Evolutionary conservation across 1,140 invertebrate species (phyloP), one percentile per base, ranked within the genome.

Genomic region (Drosophila ambigua): DNA sequence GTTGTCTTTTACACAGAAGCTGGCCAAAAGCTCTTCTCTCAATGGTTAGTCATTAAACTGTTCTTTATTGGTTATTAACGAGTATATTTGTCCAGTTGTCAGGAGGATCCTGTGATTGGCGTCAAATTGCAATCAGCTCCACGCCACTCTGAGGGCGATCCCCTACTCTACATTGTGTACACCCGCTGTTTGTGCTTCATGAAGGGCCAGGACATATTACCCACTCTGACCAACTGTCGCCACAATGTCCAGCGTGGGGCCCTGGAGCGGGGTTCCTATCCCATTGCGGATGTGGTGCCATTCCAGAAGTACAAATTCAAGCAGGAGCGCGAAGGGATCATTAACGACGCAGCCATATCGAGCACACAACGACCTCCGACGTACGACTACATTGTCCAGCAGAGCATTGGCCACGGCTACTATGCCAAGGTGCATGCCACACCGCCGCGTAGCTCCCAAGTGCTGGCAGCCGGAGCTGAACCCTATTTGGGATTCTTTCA

Each of bases 401-500:
- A 91, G 26, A 89, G 80, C 55, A 68, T 91, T 15, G 68, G 72
- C 1, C 53, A 60, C 6, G 91, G 91, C 2, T 91, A 85, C 61
- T 83, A 91, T 87, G 69, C 83, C 5, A 94, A 94, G 78, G 96
- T 96, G 72, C 94, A 95, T 51, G 94, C 95, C 1, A 95, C 95
- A 71, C 95, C 97, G 1, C 95, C 96, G 8, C 94, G 97, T 50
- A 95, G 95, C 59, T 95, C 95, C 63, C 93, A 97, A 35, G 95
- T 98, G 50, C 85, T 98, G 16, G 95, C 95, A 15, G 94, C 95
- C n/a, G 98, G 98, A 2, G 93, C 94, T 31, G 94, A 95, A 77
- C 98, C 98, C 3, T 99, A 95, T 92, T 80, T 98, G 72, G 97
- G 96, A 11, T 98, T 98, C 92, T 97, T 98, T 92, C 96, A 97